A percentile compares a stretch with the other conserved stretches of the same genome.
phyloP scores from a whole-genome alignment of 2,113 vertebrate genomes.

The Leucopsar rothschildi region DNA sequence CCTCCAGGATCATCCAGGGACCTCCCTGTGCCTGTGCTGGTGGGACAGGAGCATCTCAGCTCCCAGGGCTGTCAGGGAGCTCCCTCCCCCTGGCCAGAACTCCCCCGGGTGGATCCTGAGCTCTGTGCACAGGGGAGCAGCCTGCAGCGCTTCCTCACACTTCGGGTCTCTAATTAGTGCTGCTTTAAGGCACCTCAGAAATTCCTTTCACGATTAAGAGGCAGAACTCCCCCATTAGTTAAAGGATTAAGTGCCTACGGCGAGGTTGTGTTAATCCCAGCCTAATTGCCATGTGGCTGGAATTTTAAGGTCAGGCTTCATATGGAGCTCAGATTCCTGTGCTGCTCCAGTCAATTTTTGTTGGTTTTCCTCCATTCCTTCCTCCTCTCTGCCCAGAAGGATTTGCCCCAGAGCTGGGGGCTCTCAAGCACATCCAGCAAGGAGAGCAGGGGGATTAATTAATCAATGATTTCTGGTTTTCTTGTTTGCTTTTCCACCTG shows the following conservation, averaged over 20 bases:
- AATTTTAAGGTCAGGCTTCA: slow-evolving; percentile 34
- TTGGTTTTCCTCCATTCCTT: not conserved
- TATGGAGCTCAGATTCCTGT: not conserved
- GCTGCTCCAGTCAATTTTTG: not conserved
- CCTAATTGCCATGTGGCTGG: slow-evolving; percentile 31
- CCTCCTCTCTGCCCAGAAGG: not conserved
- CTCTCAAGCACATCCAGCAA: not conserved
- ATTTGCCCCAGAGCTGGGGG: not conserved
- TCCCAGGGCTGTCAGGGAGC: not conserved
- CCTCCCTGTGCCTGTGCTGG: too few relatives aligned
- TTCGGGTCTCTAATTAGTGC: not conserved
- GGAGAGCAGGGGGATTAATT: not conserved
- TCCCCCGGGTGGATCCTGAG: not conserved
- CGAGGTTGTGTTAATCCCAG: slow-evolving; percentile 29
- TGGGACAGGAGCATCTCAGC: not conserved
- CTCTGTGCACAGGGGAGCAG: not conserved
- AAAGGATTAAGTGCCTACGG: slow-evolving; percentile 38
- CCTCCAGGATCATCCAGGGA: not conserved
- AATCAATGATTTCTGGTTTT: not conserved
- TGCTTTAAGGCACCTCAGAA: slow-evolving; percentile 10
- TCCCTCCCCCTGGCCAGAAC: not conserved
- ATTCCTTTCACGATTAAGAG: not conserved
- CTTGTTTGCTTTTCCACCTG: not conserved
- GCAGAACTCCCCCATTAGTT: slow-evolving; percentile 18
- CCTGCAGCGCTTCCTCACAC: not conserved